Evolutionary conservation across 2,113 vertebrate genomes (phyloP).

Genomic region (Nesoenas mayeri): DNA sequence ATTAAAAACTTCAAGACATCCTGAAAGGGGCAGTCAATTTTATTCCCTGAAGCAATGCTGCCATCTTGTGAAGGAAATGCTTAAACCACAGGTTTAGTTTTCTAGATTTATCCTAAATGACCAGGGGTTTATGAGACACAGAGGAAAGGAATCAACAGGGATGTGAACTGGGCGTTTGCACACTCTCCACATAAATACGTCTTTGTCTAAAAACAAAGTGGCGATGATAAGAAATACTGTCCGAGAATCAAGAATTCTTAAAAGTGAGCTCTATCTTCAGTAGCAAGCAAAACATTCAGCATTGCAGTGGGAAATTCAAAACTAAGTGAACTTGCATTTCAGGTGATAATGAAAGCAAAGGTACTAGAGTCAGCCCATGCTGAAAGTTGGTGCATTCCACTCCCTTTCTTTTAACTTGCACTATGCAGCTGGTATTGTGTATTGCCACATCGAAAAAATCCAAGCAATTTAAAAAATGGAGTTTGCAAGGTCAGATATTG

Average conservation of each 20-base stretch:
- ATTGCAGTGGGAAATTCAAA: neutral
- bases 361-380: neutral
- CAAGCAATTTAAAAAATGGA: rapidly evolving
- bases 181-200: neutral
- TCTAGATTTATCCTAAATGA: neutral
- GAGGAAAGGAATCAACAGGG: neutral
- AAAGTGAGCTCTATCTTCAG: neutral
- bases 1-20: neutral
- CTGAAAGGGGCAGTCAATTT: neutral
- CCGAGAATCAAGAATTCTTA: neutral
- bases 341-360: neutral
- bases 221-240: neutral
- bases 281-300: neutral
- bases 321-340: neutral
- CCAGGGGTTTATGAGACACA: neutral
- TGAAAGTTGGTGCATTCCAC: neutral
- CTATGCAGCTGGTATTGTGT: neutral
- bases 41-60: slow-evolving; percentile 37
- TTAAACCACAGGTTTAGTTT: neutral
- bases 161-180: neutral
- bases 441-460: neutral
- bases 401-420: neutral
- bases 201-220: neutral
- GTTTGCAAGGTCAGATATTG: neutral
- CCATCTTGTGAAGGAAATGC: slow-evolving; percentile 56